A percentile compares a stretch with the other conserved stretches of the same genome.
Conservation (phyloP, 2,797 vertebrate genomes). For the Sparidentex hasta region DNA sequence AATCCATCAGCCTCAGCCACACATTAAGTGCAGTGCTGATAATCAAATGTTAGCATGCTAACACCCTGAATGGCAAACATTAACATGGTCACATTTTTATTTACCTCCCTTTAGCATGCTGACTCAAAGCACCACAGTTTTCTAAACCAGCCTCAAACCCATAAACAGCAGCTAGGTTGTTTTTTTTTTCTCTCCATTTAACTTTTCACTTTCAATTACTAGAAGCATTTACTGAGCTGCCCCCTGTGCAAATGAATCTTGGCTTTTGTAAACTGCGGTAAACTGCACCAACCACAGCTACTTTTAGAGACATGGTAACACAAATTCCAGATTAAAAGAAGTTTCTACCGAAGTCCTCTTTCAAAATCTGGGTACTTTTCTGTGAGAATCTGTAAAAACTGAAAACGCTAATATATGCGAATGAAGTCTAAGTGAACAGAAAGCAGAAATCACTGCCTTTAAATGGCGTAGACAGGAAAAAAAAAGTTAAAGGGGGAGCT, state of each 20-base stretch:
- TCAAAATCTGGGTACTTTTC: constrained; percentile 15
- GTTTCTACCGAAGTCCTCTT: neutral
- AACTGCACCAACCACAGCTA: constrained; percentile 4
- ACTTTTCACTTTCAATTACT: constrained; percentile 15
- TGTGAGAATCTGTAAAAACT: constrained; percentile 18
- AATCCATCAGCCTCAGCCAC: neutral
- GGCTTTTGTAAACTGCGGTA: constrained; percentile 3
- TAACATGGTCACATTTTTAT: neutral
- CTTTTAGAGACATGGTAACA: constrained; percentile 5
- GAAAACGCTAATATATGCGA: neutral
- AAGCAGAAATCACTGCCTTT: constrained; percentile 22
- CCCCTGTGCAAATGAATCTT: neutral
- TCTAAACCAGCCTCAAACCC: constrained; percentile 1
- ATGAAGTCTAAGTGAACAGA: constrained; percentile 7
- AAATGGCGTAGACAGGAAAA: constrained; percentile 8
- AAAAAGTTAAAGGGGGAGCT: neutral
- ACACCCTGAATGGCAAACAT: neutral
- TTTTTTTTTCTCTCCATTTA: constrained; percentile 19
- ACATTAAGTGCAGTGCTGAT: neutral
- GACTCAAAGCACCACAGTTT: neutral
- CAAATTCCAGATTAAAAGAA: constrained; percentile 9
- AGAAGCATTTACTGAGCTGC: constrained; percentile 15
- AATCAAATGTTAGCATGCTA: neutral
- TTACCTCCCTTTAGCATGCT: neutral
- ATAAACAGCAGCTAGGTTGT: constrained; percentile 1